phyloP scores from a whole-genome alignment of 1,140 invertebrate species.

The Catajapyx aquilonaris region DNA sequence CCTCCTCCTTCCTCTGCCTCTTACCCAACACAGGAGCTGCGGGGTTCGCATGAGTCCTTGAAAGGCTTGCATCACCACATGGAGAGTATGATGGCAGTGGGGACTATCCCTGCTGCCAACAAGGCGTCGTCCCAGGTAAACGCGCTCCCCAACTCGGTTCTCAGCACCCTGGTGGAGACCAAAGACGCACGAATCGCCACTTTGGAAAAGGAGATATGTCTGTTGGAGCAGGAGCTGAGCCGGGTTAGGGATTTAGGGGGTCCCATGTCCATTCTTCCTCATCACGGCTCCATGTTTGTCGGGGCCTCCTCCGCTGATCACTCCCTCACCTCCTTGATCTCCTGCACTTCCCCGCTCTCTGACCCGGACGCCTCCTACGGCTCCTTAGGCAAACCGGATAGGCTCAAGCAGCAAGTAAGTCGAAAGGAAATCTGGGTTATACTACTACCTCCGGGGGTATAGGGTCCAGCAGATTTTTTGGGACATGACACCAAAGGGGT shows the following conservation, averaged over 20 bases:
- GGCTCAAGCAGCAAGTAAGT: neutral
- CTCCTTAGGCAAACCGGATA: neutral
- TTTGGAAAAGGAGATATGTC: constrained; percentile 56
- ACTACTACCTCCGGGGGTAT: no score
- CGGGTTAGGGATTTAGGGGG: constrained; percentile 30
- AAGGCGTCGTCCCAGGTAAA: no score
- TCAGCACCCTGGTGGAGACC: constrained; percentile 54
- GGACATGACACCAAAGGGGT: no score
- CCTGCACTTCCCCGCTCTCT: neutral
- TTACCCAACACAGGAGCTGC: neutral
- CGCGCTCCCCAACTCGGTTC: constrained; percentile 10
- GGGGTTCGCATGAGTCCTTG: neutral
- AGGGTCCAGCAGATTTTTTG: no score
- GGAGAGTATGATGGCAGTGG: no score
- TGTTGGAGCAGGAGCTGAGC: constrained; percentile 32
- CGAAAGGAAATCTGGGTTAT: no score
- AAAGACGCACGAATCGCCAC: constrained; percentile 67
- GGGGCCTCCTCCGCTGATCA: neutral
- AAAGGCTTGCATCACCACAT: neutral
- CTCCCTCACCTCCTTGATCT: neutral
- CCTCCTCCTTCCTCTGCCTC: neutral
- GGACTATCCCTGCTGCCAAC: no score
- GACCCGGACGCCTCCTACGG: neutral
- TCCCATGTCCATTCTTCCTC: constrained; percentile 6
- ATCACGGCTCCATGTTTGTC: neutral